Evolutionary conservation across 2,113 vertebrate genomes (phyloP), one percentile per base, ranked within the genome.

Genomic region (Anser brachyrhynchus): DNA sequence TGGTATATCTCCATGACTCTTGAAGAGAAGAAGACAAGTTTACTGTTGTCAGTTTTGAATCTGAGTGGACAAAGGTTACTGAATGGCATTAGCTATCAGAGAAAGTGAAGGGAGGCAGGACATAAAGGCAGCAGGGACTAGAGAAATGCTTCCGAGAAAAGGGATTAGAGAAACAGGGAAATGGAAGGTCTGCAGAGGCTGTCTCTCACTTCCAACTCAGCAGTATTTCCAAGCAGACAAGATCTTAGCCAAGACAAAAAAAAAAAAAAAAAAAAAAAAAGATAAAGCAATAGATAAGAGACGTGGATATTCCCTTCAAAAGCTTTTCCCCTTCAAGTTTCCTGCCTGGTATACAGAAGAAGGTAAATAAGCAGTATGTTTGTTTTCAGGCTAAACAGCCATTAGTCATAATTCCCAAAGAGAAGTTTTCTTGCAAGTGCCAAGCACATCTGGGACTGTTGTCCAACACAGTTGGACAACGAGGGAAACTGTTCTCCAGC

Each of bases 361-460:
- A 81, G 67, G 65, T 90, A 90, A 91, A 93, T 81, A 89, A 91
- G 73, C 46, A 73, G 46, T 31, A 17, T 77, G 52, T 46, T 92
- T 91, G 65, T 95, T 94, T 96, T 92, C 35, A 78, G 65, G 84
- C 46, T 55, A 84, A 95, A 84, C 16, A 71, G 72, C 51, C 64
- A 84, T 95, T 97, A 96, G 73, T 95, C 94, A 94, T 93, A 96
- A 91, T 84, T 95, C 77, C 89, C 86, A 25, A 87, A 74, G 57
- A 92, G 74, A 61, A 86, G 15, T 64, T 84, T 31, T 51, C 44
- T 92, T 67, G 2, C 13, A 31, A 86, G 85, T 69, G 95, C 92
- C 94, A 96, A 96, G 86, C 86, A 84, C 86, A 91, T 92, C 92
- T 95, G 94, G 80, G 49, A 75, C 66, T 55, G 71, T 43, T 55